Evolutionary conservation across 2,888 invertebrate species (phyloP).

Genomic region (Scaeva pyrastri): DNA sequence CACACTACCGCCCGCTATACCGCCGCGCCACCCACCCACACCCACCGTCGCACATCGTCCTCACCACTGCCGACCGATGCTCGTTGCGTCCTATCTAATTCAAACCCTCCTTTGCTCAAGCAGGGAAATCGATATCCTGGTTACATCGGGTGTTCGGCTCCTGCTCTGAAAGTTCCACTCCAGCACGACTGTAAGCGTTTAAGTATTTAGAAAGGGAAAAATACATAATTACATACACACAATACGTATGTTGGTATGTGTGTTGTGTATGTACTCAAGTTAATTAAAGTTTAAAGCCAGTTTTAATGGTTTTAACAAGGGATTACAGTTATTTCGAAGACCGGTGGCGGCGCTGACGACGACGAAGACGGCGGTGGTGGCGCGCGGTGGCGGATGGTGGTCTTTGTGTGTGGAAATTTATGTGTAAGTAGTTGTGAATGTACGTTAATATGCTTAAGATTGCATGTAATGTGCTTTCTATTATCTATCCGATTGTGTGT

Average conservation of each 20-base stretch:
- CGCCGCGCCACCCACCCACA: too few species aligned
- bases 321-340: constrained; percentile 72
- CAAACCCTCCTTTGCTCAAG: constrained; percentile 38
- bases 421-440: constrained; percentile 30
- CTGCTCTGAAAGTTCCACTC: neutral
- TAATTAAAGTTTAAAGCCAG: constrained; percentile 77
- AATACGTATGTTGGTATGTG: neutral
- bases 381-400: neutral
- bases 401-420: constrained; percentile 35
- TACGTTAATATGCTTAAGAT: constrained; percentile 39
- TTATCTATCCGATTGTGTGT: constrained; percentile 18
- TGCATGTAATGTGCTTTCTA: constrained; percentile 24
- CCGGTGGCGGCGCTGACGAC: neutral
- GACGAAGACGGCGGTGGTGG: neutral
- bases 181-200: constrained; percentile 34
- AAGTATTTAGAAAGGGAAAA: constrained; percentile 55
- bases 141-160: constrained; percentile 10
- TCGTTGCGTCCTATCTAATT: too few species aligned
- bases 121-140: constrained; percentile 67
- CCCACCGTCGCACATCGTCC: too few species aligned
- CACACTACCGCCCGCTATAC: neutral
- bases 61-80: too few species aligned
- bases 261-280: constrained; percentile 68
- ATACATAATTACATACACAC: neutral
- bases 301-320: constrained; percentile 73